Evolutionary conservation across 1,140 invertebrate species (phyloP).

Genomic region (Pseudomyrmex dendroicus): DNA sequence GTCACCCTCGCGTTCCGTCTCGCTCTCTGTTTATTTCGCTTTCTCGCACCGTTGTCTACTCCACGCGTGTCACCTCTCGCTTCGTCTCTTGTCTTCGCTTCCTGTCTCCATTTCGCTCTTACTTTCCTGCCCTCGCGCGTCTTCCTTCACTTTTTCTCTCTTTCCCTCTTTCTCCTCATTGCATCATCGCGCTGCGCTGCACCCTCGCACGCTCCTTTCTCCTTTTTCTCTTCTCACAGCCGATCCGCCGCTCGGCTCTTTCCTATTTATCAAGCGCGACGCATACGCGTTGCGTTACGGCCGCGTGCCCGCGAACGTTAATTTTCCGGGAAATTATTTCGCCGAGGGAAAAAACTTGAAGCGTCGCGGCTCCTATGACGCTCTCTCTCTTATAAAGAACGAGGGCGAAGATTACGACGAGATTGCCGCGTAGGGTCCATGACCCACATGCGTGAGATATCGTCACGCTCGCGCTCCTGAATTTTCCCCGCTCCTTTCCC

Average conservation of each 20-base stretch:
- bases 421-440: slow-evolving; percentile 52
- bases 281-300: slow-evolving; percentile 62
- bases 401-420: slow-evolving; percentile 46
- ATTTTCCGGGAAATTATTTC: slow-evolving; percentile 75
- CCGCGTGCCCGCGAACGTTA: slow-evolving; percentile 65
- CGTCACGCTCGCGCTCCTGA: slow-evolving; percentile 37
- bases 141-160: slow-evolving; percentile 46
- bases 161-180: slow-evolving; percentile 56
- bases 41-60: slow-evolving; percentile 49
- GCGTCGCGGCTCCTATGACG: slow-evolving; percentile 36
- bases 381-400: slow-evolving; percentile 17
- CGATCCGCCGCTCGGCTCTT: slow-evolving; percentile 35
- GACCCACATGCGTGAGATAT: slow-evolving; percentile 61
- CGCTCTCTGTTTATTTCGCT: slow-evolving; percentile 36
- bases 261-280: slow-evolving; percentile 56
- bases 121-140: slow-evolving; percentile 61
- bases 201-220: slow-evolving; percentile 48
- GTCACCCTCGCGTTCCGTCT: slow-evolving; percentile 40
- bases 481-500: slow-evolving; percentile 42
- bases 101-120: slow-evolving; percentile 67
- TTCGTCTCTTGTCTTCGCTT: slow-evolving; percentile 56
- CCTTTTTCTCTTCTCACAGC: slow-evolving; percentile 43
- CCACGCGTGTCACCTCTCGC: not conserved
- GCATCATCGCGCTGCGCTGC: slow-evolving; percentile 35
- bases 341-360: slow-evolving; percentile 56